phyloP scores from a whole-genome alignment of 1,140 invertebrate species.

The Sinella curviseta region DNA sequence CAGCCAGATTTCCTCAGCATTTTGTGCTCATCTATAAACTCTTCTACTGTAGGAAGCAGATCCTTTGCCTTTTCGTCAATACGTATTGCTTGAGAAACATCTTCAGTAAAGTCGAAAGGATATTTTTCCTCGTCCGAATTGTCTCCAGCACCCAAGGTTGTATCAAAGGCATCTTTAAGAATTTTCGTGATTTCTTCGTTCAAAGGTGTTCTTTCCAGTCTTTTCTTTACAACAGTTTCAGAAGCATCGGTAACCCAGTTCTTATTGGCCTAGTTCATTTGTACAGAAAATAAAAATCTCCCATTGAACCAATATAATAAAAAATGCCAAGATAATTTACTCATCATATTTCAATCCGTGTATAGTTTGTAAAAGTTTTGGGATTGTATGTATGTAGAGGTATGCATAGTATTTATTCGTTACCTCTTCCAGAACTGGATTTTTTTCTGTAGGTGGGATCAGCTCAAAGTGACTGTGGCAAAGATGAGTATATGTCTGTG shows the following conservation, averaged over 20 bases:
- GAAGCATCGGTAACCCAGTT: background rate
- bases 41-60: background rate
- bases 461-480: background rate
- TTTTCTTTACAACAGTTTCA: too few relatives aligned
- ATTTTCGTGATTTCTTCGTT: background rate
- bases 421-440: background rate
- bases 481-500: background rate
- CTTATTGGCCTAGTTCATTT: too few relatives aligned
- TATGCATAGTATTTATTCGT: too few relatives aligned
- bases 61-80: background rate
- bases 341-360: too few relatives aligned
- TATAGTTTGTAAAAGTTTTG: too few relatives aligned
- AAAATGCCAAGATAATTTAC: too few relatives aligned
- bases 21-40: background rate
- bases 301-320: too few relatives aligned
- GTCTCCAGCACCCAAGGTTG: background rate
- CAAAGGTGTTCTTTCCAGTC: too few relatives aligned
- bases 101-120: background rate
- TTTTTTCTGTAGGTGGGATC: too few relatives aligned
- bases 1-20: background rate
- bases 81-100: too few relatives aligned
- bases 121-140: background rate
- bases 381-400: too few relatives aligned
- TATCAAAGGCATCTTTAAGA: background rate
- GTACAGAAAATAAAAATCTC: too few relatives aligned